These are phyloP conservation scores for Zoanthus solanderi DNA, from an alignment of 92 coral and sea anemone genomes.

Conservation along the genomic window DNA sequence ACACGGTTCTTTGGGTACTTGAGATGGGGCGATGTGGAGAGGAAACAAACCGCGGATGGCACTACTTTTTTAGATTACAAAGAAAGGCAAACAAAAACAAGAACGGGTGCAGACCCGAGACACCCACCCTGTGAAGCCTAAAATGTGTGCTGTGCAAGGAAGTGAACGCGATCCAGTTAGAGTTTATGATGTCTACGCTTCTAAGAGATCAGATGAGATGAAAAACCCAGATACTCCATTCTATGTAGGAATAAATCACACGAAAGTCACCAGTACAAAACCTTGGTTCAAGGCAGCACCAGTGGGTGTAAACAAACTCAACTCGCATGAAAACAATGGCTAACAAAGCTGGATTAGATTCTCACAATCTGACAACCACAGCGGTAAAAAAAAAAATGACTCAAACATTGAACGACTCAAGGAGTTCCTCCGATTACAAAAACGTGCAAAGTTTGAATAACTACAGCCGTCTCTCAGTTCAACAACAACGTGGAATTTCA, in stretches of 20 bases:
- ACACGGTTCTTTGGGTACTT: slow-evolving; percentile 53
- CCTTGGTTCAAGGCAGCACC: slow-evolving; percentile 53
- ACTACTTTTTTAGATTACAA: slow-evolving; percentile 52
- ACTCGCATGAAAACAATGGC: slow-evolving; percentile 54
- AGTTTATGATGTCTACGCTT: too few relatives aligned
- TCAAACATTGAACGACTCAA: slow-evolving; percentile 49
- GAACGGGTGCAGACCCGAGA: slow-evolving; percentile 66
- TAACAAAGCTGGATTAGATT: slow-evolving; percentile 36
- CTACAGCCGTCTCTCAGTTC: slow-evolving; percentile 9
- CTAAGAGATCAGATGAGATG: too few relatives aligned
- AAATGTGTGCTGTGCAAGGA: slow-evolving; percentile 38
- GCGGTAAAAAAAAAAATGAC: slow-evolving; percentile 48
- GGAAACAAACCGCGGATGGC: slow-evolving; percentile 48
- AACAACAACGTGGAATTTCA: slow-evolving; percentile 42
- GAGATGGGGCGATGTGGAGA: slow-evolving; percentile 68
- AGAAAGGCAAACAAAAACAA: slow-evolving; percentile 70
- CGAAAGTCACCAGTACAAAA: slow-evolving; percentile 23
- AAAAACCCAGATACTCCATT: not conserved
- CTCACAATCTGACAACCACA: not conserved
- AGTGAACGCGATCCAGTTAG: too few relatives aligned
- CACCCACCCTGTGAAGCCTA: slow-evolving; percentile 41
- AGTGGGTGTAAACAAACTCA: slow-evolving; percentile 26
- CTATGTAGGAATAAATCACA: slow-evolving; percentile 36
- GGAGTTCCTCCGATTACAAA: slow-evolving; percentile 32
- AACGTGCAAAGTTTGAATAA: slow-evolving; percentile 6